A percentile compares a stretch with the other conserved stretches of the same genome.
These are phyloP conservation scores for Tokudaia muenninki DNA, from an alignment of 2,797 vertebrate species.

Conservation along the genomic window DNA sequence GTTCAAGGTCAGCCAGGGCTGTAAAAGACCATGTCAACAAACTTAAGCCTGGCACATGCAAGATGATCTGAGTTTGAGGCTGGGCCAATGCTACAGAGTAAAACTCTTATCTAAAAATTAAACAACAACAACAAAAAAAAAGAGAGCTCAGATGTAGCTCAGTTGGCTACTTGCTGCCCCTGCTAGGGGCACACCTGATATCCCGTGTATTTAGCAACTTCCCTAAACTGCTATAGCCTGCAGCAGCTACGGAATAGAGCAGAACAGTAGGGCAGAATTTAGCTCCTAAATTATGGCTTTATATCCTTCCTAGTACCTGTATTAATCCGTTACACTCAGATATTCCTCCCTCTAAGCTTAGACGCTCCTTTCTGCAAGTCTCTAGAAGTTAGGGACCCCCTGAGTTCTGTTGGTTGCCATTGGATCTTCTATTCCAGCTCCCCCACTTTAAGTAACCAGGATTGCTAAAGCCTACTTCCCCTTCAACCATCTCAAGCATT, in stretches of 20 bases:
- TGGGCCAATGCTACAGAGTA: background rate
- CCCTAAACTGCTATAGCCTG: background rate
- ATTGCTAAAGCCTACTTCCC: background rate
- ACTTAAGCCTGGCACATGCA: background rate
- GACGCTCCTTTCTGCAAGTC: background rate
- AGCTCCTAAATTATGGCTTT: background rate
- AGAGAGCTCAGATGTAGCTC: background rate
- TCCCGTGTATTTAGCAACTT: background rate
- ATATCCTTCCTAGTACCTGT: background rate
- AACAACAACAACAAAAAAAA: background rate
- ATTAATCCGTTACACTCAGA: background rate
- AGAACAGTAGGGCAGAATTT: no score
- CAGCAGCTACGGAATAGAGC: background rate
- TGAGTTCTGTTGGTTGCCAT: background rate
- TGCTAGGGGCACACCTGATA: background rate
- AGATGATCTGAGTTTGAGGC: background rate
- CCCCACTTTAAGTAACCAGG: background rate
- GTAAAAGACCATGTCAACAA: background rate
- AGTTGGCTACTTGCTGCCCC: background rate
- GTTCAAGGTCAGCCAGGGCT: background rate
- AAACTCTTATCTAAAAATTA: background rate
- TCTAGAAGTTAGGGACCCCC: background rate
- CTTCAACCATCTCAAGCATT: background rate
- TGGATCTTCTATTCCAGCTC: background rate
- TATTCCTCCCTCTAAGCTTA: background rate